phyloP scores from a whole-genome alignment of 1,140 invertebrate genomes.

The Rhopalosiphum maidis region DNA sequence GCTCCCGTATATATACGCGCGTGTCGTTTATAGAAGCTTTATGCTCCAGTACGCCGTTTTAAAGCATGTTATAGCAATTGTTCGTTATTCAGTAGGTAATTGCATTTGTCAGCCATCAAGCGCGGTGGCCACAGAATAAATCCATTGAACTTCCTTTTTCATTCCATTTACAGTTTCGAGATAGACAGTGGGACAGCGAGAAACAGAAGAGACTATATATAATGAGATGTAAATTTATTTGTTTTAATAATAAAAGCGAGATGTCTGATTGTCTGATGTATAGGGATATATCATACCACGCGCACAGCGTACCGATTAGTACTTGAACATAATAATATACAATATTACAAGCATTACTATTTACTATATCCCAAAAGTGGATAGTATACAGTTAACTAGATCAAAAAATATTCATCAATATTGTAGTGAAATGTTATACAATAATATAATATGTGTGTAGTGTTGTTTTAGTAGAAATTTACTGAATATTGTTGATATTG shows the following conservation, averaged over 20 bases:
- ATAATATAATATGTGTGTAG: background rate
- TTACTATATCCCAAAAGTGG: background rate
- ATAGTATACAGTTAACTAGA: background rate
- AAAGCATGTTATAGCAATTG: constrained; percentile 5
- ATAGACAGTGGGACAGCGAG: background rate
- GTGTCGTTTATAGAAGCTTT: background rate
- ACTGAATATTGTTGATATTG: background rate
- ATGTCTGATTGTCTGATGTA: background rate
- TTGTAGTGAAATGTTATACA: background rate
- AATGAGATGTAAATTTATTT: background rate
- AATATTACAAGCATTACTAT: background rate
- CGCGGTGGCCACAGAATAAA: background rate
- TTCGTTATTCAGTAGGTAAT: constrained; percentile 14
- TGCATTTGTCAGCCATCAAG: background rate
- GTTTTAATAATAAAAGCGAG: background rate
- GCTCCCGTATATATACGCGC: too few species aligned
- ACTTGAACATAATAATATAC: background rate
- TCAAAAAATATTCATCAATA: background rate
- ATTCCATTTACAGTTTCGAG: background rate
- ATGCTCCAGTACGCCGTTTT: background rate
- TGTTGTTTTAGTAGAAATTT: background rate
- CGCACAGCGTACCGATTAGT: background rate
- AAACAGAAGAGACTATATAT: background rate
- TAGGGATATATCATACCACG: background rate
- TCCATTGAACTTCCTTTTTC: constrained; percentile 7